Evolutionary conservation across 2,113 vertebrate genomes (phyloP).

Genomic region (Chrysochloris asiatica): DNA sequence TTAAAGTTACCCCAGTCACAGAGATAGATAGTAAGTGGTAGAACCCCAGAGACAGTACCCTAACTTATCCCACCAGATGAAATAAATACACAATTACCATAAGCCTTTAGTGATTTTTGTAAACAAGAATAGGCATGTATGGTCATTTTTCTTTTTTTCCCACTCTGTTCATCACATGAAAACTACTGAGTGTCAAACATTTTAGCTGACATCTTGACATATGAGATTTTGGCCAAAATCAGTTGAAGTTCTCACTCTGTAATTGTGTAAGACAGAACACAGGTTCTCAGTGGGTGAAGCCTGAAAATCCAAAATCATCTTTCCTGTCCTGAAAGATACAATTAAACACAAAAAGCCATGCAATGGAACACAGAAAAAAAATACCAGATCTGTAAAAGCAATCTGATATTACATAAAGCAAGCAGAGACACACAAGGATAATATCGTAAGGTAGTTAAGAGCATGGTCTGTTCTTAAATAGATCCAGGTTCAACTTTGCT

Average conservation of each 20-base stretch:
- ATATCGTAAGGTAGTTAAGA: fast-evolving
- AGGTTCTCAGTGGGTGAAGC: background rate
- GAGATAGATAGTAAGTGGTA: background rate
- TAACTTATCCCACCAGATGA: background rate
- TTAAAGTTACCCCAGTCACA: background rate
- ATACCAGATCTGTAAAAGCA: background rate
- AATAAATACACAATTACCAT: background rate
- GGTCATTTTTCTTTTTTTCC: background rate
- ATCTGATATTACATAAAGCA: background rate
- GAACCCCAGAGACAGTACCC: background rate
- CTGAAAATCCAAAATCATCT: background rate
- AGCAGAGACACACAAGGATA: background rate
- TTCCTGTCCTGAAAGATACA: background rate
- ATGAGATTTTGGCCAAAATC: background rate
- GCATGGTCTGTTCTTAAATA: no score
- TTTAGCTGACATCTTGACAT: background rate
- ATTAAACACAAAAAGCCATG: background rate
- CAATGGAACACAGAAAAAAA: background rate
- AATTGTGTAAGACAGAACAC: background rate
- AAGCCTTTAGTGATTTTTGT: background rate
- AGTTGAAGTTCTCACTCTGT: background rate
- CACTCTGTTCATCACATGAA: background rate
- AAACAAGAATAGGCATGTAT: background rate
- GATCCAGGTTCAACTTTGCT: background rate
- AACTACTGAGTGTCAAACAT: background rate